phyloP scores from a whole-genome alignment of 2,888 invertebrate species.

The Harmothoe impar region DNA sequence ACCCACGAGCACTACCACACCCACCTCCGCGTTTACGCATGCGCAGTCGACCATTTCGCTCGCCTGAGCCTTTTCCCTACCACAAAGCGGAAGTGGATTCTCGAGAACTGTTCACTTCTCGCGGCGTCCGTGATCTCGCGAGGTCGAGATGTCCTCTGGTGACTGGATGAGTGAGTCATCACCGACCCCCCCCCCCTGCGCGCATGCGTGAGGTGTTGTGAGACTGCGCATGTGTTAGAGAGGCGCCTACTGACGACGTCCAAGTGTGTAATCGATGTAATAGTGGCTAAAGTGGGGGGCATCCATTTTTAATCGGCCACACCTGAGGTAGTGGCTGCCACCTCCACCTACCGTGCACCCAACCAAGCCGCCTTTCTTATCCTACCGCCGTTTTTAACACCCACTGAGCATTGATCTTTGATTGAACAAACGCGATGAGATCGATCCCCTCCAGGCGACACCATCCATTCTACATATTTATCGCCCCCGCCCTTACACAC shows the following conservation, averaged over 20 bases:
- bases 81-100: conserved; percentile 15
- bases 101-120: conserved; percentile 13
- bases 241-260: not conserved
- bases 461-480: not conserved
- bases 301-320: conserved; percentile 54
- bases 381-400: not conserved
- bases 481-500: not conserved
- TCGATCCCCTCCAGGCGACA: not conserved
- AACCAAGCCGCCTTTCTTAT: not conserved
- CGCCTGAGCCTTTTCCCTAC: not conserved
- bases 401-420: conserved; percentile 31
- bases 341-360: not conserved
- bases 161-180: conserved; percentile 37
- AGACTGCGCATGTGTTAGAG: not conserved
- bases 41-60: too few species aligned
- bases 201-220: not conserved
- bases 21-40: too few species aligned
- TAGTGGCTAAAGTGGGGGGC: conserved; percentile 42
- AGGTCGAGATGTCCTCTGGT: conserved; percentile 16
- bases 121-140: conserved; percentile 14
- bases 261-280: conserved; percentile 51
- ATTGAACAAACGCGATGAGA: conserved; percentile 30
- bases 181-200: not conserved
- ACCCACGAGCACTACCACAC: too few species aligned
- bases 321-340: not conserved